These are phyloP conservation scores for Eurystomus gularis DNA, from an alignment of 2,113 vertebrate genomes.

Conservation along the genomic window DNA sequence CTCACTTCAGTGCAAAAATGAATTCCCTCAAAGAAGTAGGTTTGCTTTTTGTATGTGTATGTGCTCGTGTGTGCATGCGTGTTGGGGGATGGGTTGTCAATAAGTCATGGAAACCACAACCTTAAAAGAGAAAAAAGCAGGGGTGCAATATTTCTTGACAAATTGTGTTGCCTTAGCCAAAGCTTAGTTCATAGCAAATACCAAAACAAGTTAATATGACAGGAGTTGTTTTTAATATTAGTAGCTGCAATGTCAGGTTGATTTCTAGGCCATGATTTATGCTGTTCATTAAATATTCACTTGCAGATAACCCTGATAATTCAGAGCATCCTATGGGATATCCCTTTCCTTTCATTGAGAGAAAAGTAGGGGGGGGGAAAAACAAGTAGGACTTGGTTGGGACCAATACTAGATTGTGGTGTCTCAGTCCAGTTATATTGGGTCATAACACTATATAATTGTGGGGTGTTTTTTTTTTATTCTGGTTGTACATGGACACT, in stretches of 20 bases:
- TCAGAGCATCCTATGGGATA: background rate
- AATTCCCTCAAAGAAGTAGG: slow-evolving; percentile 97
- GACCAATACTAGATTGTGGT: background rate
- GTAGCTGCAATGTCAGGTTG: background rate
- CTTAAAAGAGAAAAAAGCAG: background rate
- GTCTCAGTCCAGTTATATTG: background rate
- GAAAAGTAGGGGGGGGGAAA: background rate
- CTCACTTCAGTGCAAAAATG: slow-evolving; percentile 99
- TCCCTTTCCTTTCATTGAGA: background rate
- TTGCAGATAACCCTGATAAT: background rate
- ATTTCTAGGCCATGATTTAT: background rate
- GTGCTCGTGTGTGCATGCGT: fast-evolving
- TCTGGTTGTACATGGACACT: background rate
- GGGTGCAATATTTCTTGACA: background rate
- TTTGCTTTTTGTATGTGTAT: background rate
- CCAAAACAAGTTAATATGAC: background rate
- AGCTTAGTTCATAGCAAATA: background rate
- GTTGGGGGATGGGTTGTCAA: background rate
- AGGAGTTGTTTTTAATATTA: background rate
- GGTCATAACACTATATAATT: background rate
- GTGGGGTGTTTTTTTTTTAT: background rate
- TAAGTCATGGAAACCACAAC: background rate
- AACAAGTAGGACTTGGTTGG: background rate
- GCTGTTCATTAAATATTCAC: background rate
- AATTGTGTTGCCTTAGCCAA: background rate